Evolutionary conservation across 2,888 invertebrate genomes (phyloP), one percentile per base, ranked within the genome.

Genomic region (Balanococcus diminutus): DNA sequence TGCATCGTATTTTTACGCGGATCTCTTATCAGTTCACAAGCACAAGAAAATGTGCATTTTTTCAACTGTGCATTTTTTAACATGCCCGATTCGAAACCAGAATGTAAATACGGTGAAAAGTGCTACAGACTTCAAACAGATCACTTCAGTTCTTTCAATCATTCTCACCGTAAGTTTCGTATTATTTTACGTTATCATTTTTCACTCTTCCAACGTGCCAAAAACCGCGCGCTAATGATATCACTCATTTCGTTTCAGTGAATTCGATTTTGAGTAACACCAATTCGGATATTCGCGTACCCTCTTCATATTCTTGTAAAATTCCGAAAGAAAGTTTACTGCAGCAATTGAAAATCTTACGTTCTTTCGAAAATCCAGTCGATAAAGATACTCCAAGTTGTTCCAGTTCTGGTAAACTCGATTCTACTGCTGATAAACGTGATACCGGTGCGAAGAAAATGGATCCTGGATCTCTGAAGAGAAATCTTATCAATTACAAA

Each of bases 101-200:
- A 8, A 11, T 85, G 85, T 32, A 22, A 85, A 51, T 85, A 75
- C 31, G 85, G 85, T 67, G 85, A 85, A 79, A 79, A 46, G 25
- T 85, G 85, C 19, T 85, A 31, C 22, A 72, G 85, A 25, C 42
- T 85, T 11, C 85, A 85, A 79, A 79, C 39, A 51, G 39, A 79
- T 19, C 85, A 85, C 19, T 85, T 85, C 31, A 72, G 0, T 4
- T 28, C 79, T 6, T 85, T 79, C 51, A 22, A 19, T 11, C 85
- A 85, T 85, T 51, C 85, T 39, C 85, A 85, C 22, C 25, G 85
- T 85, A 79, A 85, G 85, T 83, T 32, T 25, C 9, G 82, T 82
- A 16, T 2, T 22, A 25, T 32, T 32, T 14, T 79, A 36, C 31
- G 5, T 82, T 42, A 32, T n/a, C 14, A 56, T 0, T 32, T 19